Conservation (phyloP, 2,888 invertebrate genomes). For the Pemphredon lugubris region DNA sequence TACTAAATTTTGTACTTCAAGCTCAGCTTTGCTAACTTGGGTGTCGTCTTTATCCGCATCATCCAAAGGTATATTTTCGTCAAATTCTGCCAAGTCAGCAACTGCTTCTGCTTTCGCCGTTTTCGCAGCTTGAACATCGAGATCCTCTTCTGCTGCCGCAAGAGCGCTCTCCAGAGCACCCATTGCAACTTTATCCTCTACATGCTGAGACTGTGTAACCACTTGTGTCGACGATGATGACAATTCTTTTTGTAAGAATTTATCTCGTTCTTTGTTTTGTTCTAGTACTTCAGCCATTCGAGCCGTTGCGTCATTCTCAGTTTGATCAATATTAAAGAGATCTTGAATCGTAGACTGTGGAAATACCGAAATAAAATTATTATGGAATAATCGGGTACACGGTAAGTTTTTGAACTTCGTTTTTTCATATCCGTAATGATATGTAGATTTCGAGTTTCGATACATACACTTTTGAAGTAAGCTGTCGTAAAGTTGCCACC, state of each 20-base stretch:
- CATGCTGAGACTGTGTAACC: conserved; percentile 51
- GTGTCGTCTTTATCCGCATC: conserved; percentile 83
- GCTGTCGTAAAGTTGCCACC: conserved; percentile 99
- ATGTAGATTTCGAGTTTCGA: not conserved
- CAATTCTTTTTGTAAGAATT: conserved; percentile 75
- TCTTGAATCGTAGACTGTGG: conserved; percentile 93
- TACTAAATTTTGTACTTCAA: conserved; percentile 87
- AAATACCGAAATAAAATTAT: conserved; percentile 28
- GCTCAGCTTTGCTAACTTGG: conserved; percentile 88
- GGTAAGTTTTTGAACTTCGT: too few species aligned
- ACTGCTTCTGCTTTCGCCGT: conserved; percentile 95
- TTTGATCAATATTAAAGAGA: conserved; percentile 90
- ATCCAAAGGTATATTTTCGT: conserved; percentile 95
- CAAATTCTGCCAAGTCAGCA: conserved; percentile 96
- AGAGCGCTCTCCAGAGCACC: conserved; percentile 90
- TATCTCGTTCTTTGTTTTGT: conserved; percentile 81
- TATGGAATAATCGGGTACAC: too few species aligned
- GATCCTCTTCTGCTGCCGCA: conserved; percentile 96
- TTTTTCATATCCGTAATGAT: not conserved
- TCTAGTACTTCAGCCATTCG: conserved; percentile 84
- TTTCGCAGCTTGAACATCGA: conserved; percentile 94
- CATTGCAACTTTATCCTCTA: conserved; percentile 84
- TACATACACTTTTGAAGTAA: conserved; percentile 92
- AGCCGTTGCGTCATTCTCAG: conserved; percentile 84
- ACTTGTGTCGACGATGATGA: conserved; percentile 57